These are phyloP conservation scores for Synergus gifuensis DNA, from an alignment of 2,888 invertebrate species.

Conservation along the genomic window DNA sequence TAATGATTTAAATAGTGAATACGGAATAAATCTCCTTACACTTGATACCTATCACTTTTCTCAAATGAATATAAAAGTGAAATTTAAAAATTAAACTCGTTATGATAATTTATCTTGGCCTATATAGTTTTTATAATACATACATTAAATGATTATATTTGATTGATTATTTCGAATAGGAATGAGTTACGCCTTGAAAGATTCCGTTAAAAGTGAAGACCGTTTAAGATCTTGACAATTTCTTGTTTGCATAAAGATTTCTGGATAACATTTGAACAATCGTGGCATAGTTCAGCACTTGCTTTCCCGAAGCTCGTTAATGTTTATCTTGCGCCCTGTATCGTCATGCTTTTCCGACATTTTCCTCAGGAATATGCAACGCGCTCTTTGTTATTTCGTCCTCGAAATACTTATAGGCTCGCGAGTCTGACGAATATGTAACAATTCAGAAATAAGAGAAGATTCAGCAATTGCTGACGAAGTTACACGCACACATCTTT, in stretches of 20 bases:
- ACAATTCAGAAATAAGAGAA: background rate
- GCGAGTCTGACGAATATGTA: background rate
- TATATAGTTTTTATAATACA: no score
- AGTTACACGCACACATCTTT: background rate
- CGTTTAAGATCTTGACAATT: background rate
- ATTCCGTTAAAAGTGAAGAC: background rate
- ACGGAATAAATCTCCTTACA: background rate
- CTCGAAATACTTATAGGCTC: background rate
- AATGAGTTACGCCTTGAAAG: background rate
- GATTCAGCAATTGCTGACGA: background rate
- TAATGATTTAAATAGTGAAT: background rate
- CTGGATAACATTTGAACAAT: slow-evolving; percentile 2
- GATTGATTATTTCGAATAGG: background rate
- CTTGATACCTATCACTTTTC: background rate
- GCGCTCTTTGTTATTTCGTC: background rate
- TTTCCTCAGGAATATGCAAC: background rate
- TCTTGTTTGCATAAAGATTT: background rate
- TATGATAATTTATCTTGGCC: background rate
- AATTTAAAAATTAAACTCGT: background rate
- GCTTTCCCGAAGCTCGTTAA: background rate
- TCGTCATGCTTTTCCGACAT: background rate
- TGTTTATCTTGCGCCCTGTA: background rate
- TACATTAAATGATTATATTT: background rate
- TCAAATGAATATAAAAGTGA: background rate
- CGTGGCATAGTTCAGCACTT: background rate